These are phyloP conservation scores for Palythoa caribaeorum DNA, from an alignment of 92 coral and sea anemone species.

Conservation along the genomic window DNA sequence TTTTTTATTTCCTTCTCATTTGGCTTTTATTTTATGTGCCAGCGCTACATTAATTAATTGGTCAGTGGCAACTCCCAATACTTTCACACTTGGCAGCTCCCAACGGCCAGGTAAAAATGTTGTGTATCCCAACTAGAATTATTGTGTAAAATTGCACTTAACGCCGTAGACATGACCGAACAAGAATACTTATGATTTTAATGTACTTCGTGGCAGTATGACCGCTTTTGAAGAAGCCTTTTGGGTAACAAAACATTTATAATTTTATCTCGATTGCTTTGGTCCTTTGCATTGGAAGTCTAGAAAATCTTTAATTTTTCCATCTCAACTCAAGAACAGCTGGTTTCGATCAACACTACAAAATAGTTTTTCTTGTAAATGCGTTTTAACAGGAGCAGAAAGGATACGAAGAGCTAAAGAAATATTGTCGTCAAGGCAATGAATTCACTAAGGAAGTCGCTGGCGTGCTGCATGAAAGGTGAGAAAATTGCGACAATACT, in stretches of 20 bases:
- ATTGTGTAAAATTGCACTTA: neutral
- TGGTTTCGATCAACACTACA: neutral
- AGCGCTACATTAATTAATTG: neutral
- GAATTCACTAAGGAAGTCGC: constrained; percentile 93
- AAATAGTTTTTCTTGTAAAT: neutral
- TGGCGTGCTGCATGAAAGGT: constrained; percentile 86
- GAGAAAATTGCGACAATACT: neutral
- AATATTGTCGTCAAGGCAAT: constrained; percentile 94
- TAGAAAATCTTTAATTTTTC: neutral
- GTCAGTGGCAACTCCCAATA: constrained; percentile 13
- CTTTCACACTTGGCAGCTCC: neutral
- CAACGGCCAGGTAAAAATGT: neutral
- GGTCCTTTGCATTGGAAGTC: neutral
- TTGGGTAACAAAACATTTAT: constrained; percentile 67
- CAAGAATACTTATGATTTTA: neutral
- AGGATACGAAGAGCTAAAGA: constrained; percentile 95
- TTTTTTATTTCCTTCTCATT: too few species aligned
- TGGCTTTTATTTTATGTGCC: neutral
- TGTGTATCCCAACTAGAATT: neutral
- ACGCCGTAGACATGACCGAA: neutral
- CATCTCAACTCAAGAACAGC: neutral
- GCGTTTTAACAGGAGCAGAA: constrained; percentile 82
- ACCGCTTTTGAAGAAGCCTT: constrained; percentile 78
- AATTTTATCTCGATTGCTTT: neutral
- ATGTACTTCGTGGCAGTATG: constrained; percentile 38